These are phyloP conservation scores for Clusia tigrina DNA, from an alignment of 2,888 invertebrate genomes.

Conservation along the genomic window DNA sequence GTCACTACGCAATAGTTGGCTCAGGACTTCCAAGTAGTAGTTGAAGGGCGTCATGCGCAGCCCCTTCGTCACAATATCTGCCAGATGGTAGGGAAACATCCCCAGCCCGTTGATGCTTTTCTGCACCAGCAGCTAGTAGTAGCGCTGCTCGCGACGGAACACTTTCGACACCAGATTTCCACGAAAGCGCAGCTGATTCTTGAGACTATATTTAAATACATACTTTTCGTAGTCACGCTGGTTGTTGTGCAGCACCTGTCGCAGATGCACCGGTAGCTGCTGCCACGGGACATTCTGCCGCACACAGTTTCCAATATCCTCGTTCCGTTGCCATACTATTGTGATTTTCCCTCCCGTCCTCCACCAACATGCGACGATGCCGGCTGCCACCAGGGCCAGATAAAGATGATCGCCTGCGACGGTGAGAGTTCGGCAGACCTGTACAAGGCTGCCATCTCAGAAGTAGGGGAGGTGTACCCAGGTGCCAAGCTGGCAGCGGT, in stretches of 20 bases:
- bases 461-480: no score
- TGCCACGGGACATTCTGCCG: constrained; percentile 84
- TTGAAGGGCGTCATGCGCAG: constrained; percentile 93
- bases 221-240: constrained; percentile 90
- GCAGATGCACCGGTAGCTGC: constrained; percentile 80
- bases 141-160: constrained; percentile 85
- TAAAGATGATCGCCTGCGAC: no score
- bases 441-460: no score
- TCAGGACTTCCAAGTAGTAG: constrained; percentile 90
- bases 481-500: no score
- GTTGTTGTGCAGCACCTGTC: constrained; percentile 88
- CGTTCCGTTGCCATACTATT: no score
- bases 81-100: constrained; percentile 94
- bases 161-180: constrained; percentile 87
- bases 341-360: no score
- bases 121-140: constrained; percentile 88
- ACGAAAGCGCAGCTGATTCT: constrained; percentile 88
- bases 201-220: constrained; percentile 87
- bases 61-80: constrained; percentile 93
- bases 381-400: no score
- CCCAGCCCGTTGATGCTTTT: constrained; percentile 88
- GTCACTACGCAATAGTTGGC: constrained; percentile 87
- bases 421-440: no score
- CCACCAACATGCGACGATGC: no score
- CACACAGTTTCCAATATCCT: constrained; percentile 83